A percentile compares a stretch with the other conserved stretches of the same genome.
Evolutionary conservation across 2,797 vertebrate species (phyloP).

Genomic region (Premnoplex brunnescens): DNA sequence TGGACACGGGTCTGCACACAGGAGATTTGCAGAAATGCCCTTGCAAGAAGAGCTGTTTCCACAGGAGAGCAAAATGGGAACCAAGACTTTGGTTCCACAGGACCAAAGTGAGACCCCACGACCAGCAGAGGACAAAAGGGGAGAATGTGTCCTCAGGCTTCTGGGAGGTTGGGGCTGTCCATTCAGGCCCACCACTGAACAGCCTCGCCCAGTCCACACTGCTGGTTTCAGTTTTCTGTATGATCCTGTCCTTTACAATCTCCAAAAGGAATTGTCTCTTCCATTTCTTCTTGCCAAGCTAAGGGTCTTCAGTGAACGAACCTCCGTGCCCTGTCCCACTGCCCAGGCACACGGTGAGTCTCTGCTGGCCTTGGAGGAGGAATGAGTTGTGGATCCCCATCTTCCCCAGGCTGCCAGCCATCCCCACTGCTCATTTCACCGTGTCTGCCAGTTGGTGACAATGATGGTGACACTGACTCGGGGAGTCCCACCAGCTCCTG

Average conservation of each 20-base stretch:
- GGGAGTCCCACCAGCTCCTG: background rate
- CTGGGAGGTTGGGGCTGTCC: background rate
- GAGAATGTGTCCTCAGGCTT: background rate
- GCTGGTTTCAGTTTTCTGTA: background rate
- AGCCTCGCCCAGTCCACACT: background rate
- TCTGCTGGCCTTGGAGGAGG: background rate
- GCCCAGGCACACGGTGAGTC: background rate
- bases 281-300: background rate
- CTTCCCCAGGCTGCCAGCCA: background rate
- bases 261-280: background rate
- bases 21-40: rapidly evolving
- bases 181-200: background rate
- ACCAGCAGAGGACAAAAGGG: background rate
- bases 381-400: background rate
- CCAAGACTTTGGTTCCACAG: background rate
- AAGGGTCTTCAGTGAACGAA: background rate
- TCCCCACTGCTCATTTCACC: too few species aligned
- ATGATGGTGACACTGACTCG: background rate
- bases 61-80: background rate
- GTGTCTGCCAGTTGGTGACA: too few species aligned
- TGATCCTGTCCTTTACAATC: background rate
- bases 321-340: background rate
- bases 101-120: background rate
- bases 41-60: background rate
- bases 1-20: rapidly evolving